Evolutionary conservation across 2,797 vertebrate species (phyloP).

Genomic region (Halcyon leucocephala): DNA sequence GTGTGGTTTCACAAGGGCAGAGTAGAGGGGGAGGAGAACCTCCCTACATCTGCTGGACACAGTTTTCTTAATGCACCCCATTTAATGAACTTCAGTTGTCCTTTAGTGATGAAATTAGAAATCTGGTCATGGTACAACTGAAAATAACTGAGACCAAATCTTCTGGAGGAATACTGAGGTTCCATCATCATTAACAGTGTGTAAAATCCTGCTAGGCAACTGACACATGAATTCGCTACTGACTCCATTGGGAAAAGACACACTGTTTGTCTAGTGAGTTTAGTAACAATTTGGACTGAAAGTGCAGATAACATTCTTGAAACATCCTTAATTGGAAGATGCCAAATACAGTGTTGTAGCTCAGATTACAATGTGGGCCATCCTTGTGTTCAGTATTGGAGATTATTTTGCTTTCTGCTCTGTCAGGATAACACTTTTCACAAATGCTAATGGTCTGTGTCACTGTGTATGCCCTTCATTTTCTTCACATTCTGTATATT

Average conservation of each 20-base stretch:
- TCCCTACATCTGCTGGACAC: no score
- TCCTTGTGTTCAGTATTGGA: neutral
- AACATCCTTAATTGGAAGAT: neutral
- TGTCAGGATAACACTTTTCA: neutral
- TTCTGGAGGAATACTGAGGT: neutral
- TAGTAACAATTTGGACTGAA: neutral
- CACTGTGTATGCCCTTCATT: neutral
- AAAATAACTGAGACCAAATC: neutral
- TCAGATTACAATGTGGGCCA: neutral
- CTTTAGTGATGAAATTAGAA: neutral
- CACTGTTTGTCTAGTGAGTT: neutral
- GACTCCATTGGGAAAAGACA: neutral
- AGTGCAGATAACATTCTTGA: neutral
- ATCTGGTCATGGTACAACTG: neutral
- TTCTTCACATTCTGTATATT: neutral
- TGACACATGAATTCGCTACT: neutral
- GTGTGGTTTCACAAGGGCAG: no score
- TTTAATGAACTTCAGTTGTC: neutral
- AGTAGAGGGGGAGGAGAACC: no score
- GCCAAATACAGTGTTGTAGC: neutral
- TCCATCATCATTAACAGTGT: neutral
- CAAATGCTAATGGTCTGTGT: neutral
- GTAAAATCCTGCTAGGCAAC: neutral
- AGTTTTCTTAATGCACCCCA: no score
- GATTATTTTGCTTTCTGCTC: neutral